A percentile compares a stretch with the other conserved stretches of the same genome.
phyloP scores from a whole-genome alignment of 30 jellyfish, hydroid and myxozoan species.

The Mastigias papua region DNA sequence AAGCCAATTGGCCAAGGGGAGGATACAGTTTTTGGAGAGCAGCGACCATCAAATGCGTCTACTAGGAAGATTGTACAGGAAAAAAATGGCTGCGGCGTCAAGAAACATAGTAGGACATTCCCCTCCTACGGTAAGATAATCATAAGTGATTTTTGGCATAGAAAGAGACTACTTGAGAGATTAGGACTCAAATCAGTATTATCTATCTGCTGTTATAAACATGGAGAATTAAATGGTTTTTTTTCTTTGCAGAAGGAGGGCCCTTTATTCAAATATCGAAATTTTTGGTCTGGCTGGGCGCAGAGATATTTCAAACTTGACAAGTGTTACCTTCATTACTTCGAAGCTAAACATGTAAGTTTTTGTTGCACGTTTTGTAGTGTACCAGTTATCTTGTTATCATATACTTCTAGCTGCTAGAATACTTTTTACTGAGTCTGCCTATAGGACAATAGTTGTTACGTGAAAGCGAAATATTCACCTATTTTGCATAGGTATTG shows the following conservation, averaged over 20 bases:
- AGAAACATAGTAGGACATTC: conserved; percentile 38
- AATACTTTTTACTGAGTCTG: too few species aligned
- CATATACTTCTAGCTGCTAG: not conserved
- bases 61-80: conserved; percentile 40
- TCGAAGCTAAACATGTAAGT: conserved; percentile 94
- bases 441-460: too few species aligned
- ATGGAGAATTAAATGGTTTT: too few species aligned
- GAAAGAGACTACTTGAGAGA: too few species aligned
- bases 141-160: too few species aligned
- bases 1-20: not conserved
- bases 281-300: conserved; percentile 94
- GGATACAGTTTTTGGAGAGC: not conserved
- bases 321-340: conserved; percentile 89
- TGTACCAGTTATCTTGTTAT: not conserved
- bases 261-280: conserved; percentile 81
- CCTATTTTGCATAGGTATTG: not conserved
- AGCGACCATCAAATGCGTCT: conserved; percentile 35
- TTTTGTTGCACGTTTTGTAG: not conserved
- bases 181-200: too few species aligned
- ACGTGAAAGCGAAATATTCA: too few species aligned
- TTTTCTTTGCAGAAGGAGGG: conserved; percentile 92
- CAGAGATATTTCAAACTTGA: conserved; percentile 88
- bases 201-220: too few species aligned
- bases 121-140: conserved; percentile 54
- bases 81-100: conserved; percentile 31